These are phyloP conservation scores for Leptoclinus maculatus DNA, from an alignment of 2,797 vertebrate species.

Conservation along the genomic window DNA sequence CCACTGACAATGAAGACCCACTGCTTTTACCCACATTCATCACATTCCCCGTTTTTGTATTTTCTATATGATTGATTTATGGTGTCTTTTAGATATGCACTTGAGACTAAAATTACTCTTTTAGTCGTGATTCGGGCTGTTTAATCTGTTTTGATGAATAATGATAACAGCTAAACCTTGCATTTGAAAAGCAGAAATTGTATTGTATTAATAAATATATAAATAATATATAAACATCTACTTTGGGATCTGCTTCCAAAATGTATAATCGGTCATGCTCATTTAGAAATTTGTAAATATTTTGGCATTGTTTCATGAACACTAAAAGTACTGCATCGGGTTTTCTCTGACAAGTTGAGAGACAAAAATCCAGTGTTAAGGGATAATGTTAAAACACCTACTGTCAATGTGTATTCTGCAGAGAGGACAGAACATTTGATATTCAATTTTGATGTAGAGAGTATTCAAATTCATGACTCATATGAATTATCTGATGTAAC, in stretches of 20 bases:
- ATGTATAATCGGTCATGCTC: too few relatives aligned
- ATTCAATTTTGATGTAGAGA: neutral
- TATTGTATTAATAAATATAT: too few relatives aligned
- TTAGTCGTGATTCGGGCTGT: neutral
- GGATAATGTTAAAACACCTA: too few relatives aligned
- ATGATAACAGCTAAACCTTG: too few relatives aligned
- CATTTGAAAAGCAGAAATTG: neutral
- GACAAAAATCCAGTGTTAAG: too few relatives aligned
- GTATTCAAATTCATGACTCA: neutral
- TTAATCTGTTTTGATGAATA: neutral
- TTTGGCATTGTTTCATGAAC: too few relatives aligned
- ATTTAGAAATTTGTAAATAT: too few relatives aligned
- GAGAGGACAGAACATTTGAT: neutral
- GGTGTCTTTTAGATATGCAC: neutral
- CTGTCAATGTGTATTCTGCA: too few relatives aligned
- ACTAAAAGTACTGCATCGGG: too few relatives aligned
- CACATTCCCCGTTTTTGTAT: neutral
- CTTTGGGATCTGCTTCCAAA: too few relatives aligned
- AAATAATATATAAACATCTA: too few relatives aligned
- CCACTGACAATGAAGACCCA: constrained; percentile 25
- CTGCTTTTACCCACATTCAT: neutral
- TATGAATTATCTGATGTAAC: neutral
- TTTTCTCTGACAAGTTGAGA: too few relatives aligned
- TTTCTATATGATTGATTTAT: neutral
- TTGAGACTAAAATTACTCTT: neutral